phyloP scores from a whole-genome alignment of 1,140 invertebrate genomes.

The Schlechtendalia chinensis region DNA sequence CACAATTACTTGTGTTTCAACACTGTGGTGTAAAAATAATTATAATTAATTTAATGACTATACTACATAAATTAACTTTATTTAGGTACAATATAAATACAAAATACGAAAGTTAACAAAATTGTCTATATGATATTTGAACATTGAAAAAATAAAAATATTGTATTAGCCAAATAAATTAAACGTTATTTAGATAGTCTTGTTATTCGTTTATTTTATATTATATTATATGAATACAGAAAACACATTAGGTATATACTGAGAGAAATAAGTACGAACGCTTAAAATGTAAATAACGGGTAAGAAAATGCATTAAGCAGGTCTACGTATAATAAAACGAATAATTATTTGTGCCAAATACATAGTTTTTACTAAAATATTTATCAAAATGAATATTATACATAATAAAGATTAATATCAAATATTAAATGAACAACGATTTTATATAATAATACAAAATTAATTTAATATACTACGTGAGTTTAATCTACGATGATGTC shows the following conservation, averaged over 20 bases:
- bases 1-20: no score
- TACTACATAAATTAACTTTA: not conserved
- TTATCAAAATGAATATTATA: conserved; percentile 4
- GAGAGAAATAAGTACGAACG: not conserved
- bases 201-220: not conserved
- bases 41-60: not conserved
- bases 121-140: not conserved
- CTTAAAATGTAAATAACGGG: no score
- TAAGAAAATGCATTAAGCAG: no score
- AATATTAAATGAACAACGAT: not conserved
- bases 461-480: not conserved
- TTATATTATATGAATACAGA: not conserved
- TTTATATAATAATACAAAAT: conserved; percentile 5
- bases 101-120: not conserved
- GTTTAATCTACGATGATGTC: not conserved
- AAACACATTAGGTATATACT: no score
- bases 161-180: not conserved
- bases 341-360: no score
- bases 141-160: not conserved
- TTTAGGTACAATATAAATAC: not conserved
- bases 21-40: not conserved
- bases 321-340: no score
- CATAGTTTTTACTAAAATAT: not conserved
- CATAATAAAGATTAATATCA: not conserved
- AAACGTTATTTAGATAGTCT: not conserved